Evolutionary conservation across 1,140 invertebrate species (phyloP).

Genomic region (Polypedilum pembai): DNA sequence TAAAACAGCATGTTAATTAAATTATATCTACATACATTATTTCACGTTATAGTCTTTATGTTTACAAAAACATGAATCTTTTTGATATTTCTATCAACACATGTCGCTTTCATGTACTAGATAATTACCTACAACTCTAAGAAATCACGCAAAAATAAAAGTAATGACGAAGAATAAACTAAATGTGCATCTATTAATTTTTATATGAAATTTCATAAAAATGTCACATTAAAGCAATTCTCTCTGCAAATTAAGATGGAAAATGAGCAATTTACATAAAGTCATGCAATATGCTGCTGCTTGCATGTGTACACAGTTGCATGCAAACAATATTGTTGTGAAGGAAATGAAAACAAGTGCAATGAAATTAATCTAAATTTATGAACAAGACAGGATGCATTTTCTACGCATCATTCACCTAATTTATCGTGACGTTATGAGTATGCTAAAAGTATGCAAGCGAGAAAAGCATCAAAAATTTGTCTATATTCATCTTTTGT

Average conservation of each 20-base stretch:
- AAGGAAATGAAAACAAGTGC: not conserved
- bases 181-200: slow-evolving; percentile 6
- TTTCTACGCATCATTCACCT: slow-evolving; percentile 12
- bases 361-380: slow-evolving; percentile 26
- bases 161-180: not conserved
- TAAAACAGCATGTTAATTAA: no score
- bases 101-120: no score
- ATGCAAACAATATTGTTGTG: not conserved
- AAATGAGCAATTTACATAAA: slow-evolving; percentile 1
- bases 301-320: not conserved
- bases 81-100: no score
- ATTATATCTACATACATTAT: no score
- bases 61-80: no score
- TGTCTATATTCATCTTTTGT: no score
- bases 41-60: no score
- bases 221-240: slow-evolving; percentile 3
- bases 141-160: no score
- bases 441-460: not conserved
- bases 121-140: no score
- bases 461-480: no score
- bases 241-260: not conserved
- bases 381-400: slow-evolving; percentile 22
- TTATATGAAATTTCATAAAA: not conserved
- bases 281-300: not conserved
- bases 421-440: slow-evolving; percentile 24